phyloP scores from a whole-genome alignment of 2,797 vertebrate genomes.

The Notamacropus eugenii region DNA sequence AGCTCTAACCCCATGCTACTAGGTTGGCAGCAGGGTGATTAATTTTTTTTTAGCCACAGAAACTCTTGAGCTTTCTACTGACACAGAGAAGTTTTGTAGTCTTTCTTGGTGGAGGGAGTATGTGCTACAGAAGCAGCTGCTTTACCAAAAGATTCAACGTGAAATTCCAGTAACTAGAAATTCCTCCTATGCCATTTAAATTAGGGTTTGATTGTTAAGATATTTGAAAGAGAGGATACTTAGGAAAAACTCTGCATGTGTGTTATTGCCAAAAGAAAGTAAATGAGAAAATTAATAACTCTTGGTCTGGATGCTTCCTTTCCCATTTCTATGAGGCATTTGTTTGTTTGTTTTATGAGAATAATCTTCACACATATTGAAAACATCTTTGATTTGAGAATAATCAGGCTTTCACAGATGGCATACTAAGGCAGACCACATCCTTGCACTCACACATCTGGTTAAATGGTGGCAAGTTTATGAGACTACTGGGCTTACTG shows the following conservation, averaged over 20 bases:
- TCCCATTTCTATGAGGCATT: not conserved
- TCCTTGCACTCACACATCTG: not conserved
- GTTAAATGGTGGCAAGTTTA: not conserved
- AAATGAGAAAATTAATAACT: not conserved
- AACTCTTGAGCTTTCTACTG: not conserved
- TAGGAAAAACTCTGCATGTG: not conserved
- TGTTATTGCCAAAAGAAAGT: not conserved
- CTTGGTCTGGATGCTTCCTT: not conserved
- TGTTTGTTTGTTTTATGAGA: not conserved
- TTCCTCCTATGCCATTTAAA: not conserved
- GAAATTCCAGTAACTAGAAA: not conserved
- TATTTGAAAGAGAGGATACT: not conserved
- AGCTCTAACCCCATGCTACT: not conserved
- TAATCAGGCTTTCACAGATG: not conserved
- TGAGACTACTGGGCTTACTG: not conserved
- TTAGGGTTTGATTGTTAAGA: not conserved
- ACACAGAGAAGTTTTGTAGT: not conserved
- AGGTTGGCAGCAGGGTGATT: not conserved
- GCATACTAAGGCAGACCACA: not conserved
- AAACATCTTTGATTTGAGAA: not conserved
- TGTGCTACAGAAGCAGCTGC: not conserved
- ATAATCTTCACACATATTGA: not conserved
- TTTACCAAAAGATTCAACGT: not conserved
- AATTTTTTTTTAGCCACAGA: not conserved
- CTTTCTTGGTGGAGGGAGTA: not conserved